Percentiles rank a stretch among this genome's conserved stretches.
Conservation (phyloP, 2,888 invertebrate genomes). For the Magallana nippona region DNA sequence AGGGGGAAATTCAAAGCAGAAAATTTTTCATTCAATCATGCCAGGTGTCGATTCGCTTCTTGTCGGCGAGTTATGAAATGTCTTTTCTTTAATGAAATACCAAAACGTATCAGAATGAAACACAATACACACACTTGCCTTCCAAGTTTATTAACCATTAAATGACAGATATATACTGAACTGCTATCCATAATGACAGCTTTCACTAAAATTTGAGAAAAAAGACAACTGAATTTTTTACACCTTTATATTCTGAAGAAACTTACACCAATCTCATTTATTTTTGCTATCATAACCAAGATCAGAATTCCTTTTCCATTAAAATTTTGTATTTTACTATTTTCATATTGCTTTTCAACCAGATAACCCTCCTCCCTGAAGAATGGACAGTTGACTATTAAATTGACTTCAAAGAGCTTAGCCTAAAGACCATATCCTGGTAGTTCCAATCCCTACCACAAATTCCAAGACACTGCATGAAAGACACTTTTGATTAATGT, state of each 20-base stretch:
- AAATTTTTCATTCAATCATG: slow-evolving; percentile 9
- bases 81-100: slow-evolving; percentile 1
- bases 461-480: background rate
- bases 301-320: background rate
- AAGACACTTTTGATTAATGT: background rate
- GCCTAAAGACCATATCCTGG: background rate
- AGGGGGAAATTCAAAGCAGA: slow-evolving; percentile 12
- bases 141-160: background rate
- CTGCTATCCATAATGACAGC: background rate
- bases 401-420: slow-evolving; percentile 1
- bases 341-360: background rate
- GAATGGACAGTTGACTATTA: background rate
- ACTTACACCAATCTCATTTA: background rate
- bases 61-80: slow-evolving; percentile 1
- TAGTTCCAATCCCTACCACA: background rate
- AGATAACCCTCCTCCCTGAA: background rate
- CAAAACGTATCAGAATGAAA: slow-evolving; percentile 11
- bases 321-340: background rate
- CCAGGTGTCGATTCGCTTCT: slow-evolving; percentile 22
- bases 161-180: background rate
- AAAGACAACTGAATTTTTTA: background rate
- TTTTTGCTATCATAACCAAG: background rate
- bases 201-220: background rate
- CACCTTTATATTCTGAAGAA: background rate
- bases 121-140: background rate